phyloP scores from a whole-genome alignment of 2,113 vertebrate genomes.

The Nipponia nippon region DNA sequence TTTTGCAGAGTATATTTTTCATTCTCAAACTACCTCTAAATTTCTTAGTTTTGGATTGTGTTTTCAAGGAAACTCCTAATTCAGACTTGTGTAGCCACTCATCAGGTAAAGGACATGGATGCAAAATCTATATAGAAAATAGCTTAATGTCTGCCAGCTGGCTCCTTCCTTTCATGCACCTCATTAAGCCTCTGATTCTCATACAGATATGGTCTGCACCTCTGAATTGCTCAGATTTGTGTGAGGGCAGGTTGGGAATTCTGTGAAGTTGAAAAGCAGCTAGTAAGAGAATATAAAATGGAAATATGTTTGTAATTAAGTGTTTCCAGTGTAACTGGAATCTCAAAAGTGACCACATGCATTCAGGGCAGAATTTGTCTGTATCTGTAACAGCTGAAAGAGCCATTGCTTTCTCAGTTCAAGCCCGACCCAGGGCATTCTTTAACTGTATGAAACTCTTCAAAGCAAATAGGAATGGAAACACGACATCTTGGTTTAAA shows the following conservation, averaged over 20 bases:
- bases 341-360: neutral
- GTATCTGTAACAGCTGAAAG: neutral
- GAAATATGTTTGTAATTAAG: neutral
- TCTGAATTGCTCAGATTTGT: neutral
- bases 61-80: neutral
- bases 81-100: neutral
- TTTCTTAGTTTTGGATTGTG: neutral
- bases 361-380: neutral
- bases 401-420: neutral
- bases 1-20: neutral
- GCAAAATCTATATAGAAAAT: neutral
- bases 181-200: neutral
- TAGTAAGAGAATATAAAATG: neutral
- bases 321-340: neutral
- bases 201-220: neutral
- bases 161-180: neutral
- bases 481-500: constrained; percentile 22
- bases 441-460: neutral
- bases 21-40: neutral
- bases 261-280: neutral
- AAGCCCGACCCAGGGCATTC: neutral
- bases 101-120: neutral
- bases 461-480: constrained; percentile 22
- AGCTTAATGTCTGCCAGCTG: neutral
- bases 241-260: neutral